Conservation (phyloP, 1,140 invertebrate species). For the Zelostemma sp. region DNA sequence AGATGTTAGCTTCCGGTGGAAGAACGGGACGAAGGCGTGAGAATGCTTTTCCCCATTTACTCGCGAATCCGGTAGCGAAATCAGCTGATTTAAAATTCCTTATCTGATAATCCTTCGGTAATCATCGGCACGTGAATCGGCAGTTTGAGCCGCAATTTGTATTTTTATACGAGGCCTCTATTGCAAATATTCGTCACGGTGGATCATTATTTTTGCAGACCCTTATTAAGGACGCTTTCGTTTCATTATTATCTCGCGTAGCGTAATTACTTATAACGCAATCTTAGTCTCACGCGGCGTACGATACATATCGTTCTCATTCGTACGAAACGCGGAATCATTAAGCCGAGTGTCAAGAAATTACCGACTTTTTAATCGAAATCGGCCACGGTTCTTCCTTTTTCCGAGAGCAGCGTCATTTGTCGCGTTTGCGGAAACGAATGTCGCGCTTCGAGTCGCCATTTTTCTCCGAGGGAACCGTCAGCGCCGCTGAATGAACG, state of each 20-base stretch:
- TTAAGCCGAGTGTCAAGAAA: constrained; percentile 23
- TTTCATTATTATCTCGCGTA: constrained; percentile 39
- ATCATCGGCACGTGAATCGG: constrained; percentile 49
- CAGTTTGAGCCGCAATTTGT: constrained; percentile 40
- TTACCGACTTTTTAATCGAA: no score
- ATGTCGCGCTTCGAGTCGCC: not conserved
- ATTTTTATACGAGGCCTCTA: constrained; percentile 28
- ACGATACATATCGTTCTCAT: constrained; percentile 47
- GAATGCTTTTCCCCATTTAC: constrained; percentile 20
- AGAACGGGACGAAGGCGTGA: constrained; percentile 19
- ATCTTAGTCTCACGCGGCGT: constrained; percentile 43
- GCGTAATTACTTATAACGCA: constrained; percentile 39
- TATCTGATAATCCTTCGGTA: constrained; percentile 37
- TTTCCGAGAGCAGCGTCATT: no score
- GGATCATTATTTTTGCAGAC: constrained; percentile 38
- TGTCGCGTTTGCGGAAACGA: constrained; percentile 17
- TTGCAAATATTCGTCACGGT: constrained; percentile 44
- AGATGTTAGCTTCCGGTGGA: no score
- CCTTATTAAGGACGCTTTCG: constrained; percentile 49
- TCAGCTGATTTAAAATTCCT: constrained; percentile 32
- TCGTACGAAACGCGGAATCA: constrained; percentile 45
- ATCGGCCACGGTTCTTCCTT: no score
- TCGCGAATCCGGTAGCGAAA: constrained; percentile 20
- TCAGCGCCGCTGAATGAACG: not conserved
- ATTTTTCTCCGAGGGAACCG: no score